These are phyloP conservation scores for Caenorhabditis angaria DNA, from an alignment of 2,888 invertebrate genomes.

Conservation along the genomic window DNA sequence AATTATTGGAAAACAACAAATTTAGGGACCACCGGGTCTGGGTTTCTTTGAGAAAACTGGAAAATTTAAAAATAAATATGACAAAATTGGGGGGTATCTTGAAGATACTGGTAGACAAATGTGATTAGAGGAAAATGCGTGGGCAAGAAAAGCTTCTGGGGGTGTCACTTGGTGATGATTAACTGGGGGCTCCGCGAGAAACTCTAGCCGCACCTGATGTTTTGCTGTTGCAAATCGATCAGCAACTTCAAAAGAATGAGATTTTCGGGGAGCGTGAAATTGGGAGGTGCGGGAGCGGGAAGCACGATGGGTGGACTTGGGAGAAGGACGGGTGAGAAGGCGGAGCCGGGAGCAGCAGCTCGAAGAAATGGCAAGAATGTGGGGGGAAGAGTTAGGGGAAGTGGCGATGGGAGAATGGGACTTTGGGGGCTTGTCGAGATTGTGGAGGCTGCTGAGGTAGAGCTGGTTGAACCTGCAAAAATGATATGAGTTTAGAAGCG, in stretches of 20 bases:
- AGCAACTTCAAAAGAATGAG: no score
- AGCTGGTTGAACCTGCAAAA: background rate
- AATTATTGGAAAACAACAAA: background rate
- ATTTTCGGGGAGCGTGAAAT: no score
- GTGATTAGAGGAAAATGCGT: no score
- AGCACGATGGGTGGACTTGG: background rate
- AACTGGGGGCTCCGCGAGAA: no score
- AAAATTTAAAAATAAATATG: conserved; percentile 1
- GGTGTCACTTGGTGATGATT: no score
- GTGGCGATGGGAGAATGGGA: background rate
- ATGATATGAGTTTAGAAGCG: no score
- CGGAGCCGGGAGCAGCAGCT: background rate
- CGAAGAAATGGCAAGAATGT: no score
- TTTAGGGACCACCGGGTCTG: conserved; percentile 18
- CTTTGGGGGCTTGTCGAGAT: no score
- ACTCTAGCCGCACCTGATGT: no score
- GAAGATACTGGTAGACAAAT: background rate
- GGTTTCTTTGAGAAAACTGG: background rate
- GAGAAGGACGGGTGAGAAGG: background rate
- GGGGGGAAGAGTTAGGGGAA: background rate
- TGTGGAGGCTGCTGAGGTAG: background rate
- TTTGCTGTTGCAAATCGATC: no score
- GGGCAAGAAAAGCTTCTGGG: no score
- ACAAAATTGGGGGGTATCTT: background rate
- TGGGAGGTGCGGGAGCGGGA: no score